Evolutionary conservation across 2,797 vertebrate genomes (phyloP).

Genomic region (Phalanger gymnotis): DNA sequence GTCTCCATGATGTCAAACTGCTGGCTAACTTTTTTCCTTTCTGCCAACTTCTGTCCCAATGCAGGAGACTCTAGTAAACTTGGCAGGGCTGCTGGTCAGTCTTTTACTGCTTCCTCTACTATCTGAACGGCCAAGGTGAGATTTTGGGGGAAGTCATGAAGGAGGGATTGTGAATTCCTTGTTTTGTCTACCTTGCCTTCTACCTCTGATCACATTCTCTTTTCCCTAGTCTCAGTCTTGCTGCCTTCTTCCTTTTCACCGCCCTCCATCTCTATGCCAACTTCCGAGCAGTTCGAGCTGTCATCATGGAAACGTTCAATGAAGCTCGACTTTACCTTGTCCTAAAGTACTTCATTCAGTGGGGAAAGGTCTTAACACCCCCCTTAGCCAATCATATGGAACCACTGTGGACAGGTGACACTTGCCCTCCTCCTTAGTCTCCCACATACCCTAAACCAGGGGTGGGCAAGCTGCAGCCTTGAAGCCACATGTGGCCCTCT

Average conservation of each 20-base stretch:
- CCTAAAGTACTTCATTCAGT: slow-evolving; percentile 85
- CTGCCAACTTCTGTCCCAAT: slow-evolving; percentile 21
- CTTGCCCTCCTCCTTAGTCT: background rate
- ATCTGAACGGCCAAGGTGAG: slow-evolving; percentile 86
- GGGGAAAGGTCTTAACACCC: slow-evolving; percentile 83
- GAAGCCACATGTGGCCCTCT: too few relatives aligned
- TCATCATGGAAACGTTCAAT: slow-evolving; percentile 94
- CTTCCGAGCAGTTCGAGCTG: slow-evolving; percentile 91
- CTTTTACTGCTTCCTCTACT: slow-evolving; percentile 90
- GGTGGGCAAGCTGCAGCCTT: too few relatives aligned
- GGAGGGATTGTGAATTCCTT: background rate
- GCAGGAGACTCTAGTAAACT: slow-evolving; percentile 93
- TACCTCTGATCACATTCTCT: background rate
- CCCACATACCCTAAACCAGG: background rate
- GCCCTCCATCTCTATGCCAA: slow-evolving; percentile 92
- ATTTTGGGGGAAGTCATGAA: background rate
- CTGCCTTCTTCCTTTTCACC: slow-evolving; percentile 91
- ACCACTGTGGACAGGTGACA: slow-evolving; percentile 88
- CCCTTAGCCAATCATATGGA: slow-evolving; percentile 88
- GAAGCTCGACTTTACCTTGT: slow-evolving; percentile 89
- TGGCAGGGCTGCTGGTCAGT: slow-evolving; percentile 91
- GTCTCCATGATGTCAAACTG: background rate
- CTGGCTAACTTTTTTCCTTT: background rate
- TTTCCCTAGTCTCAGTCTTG: slow-evolving; percentile 86
- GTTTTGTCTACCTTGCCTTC: background rate